These are phyloP conservation scores for Drosophila elegans DNA, from an alignment of 1,140 invertebrate species.

Conservation along the genomic window DNA sequence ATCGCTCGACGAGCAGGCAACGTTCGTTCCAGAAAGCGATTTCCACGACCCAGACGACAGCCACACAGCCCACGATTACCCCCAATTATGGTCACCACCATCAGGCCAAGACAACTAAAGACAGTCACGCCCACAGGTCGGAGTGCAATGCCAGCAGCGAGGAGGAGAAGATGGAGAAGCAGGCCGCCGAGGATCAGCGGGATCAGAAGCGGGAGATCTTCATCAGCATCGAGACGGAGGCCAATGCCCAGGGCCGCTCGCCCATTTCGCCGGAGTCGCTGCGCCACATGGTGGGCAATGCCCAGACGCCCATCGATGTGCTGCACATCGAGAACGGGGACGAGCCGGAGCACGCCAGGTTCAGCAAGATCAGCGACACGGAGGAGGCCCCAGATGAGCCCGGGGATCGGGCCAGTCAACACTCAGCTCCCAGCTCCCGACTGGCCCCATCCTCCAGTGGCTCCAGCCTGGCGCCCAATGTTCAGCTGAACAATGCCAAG, in stretches of 20 bases:
- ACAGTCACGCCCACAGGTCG: constrained; percentile 60
- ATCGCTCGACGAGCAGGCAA: constrained; percentile 77
- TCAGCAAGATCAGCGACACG: constrained; percentile 78
- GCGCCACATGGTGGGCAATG: constrained; percentile 78
- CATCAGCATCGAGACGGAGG: constrained; percentile 81
- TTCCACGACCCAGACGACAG: constrained; percentile 54
- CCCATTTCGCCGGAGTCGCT: constrained; percentile 74
- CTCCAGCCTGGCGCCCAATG: constrained; percentile 57
- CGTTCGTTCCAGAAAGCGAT: constrained; percentile 73
- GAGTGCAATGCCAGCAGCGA: constrained; percentile 43
- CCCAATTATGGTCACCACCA: constrained; percentile 12
- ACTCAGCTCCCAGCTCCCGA: constrained; percentile 1
- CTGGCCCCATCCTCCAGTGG: constrained; percentile 33
- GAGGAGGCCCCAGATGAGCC: constrained; percentile 55
- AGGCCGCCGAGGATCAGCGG: constrained; percentile 30
- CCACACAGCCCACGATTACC: constrained; percentile 11
- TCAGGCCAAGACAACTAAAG: constrained; percentile 49
- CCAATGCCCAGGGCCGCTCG: constrained; percentile 73
- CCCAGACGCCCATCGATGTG: constrained; percentile 70
- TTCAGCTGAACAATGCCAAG: constrained; percentile 79
- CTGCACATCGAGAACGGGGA: constrained; percentile 74
- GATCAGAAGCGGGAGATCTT: constrained; percentile 78
- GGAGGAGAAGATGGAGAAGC: constrained; percentile 10
- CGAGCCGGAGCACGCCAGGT: constrained; percentile 72
- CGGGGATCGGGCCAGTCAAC: constrained; percentile 46